Percentiles rank a stretch among this genome's conserved stretches.
phyloP scores from a whole-genome alignment of 2,888 invertebrate genomes.

The Hofmannophila pseudospretella region DNA sequence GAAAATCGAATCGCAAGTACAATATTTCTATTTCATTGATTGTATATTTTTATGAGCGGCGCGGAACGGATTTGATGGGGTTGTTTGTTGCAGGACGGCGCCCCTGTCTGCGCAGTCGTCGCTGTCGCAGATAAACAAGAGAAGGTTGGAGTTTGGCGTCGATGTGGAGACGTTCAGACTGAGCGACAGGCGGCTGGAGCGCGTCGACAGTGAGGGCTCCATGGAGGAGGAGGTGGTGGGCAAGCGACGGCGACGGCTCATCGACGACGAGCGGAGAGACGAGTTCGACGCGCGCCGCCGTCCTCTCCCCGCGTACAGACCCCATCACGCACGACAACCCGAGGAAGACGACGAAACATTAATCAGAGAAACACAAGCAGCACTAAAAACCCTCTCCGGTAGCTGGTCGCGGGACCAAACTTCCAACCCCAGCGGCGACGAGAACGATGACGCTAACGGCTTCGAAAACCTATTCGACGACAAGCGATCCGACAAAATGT shows the following conservation, averaged over 20 bases:
- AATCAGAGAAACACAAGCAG: slow-evolving; percentile 92
- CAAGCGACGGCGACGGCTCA: slow-evolving; percentile 66
- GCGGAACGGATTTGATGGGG: slow-evolving; percentile 29
- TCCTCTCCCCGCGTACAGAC: slow-evolving; percentile 46
- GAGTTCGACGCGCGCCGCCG: slow-evolving; percentile 44
- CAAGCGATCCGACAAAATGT: slow-evolving; percentile 82
- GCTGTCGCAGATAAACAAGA: slow-evolving; percentile 83
- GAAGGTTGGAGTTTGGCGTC: slow-evolving; percentile 81
- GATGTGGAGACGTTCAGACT: slow-evolving; percentile 68
- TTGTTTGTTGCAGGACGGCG: slow-evolving; percentile 70
- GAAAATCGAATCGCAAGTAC: slow-evolving; percentile 77
- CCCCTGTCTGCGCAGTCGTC: slow-evolving; percentile 76
- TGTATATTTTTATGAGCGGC: slow-evolving; percentile 23
- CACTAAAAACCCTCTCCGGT: slow-evolving; percentile 90
- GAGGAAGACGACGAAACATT: slow-evolving; percentile 88
- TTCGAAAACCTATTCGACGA: slow-evolving; percentile 92
- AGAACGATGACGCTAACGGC: slow-evolving; percentile 87
- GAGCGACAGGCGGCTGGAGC: slow-evolving; percentile 52
- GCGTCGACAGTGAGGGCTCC: slow-evolving; percentile 56
- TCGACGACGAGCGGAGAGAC: slow-evolving; percentile 60
- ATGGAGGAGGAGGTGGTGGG: slow-evolving; percentile 61
- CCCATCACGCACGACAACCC: slow-evolving; percentile 49
- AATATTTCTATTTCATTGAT: slow-evolving; percentile 37
- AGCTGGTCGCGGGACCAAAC: slow-evolving; percentile 87
- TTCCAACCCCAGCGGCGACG: slow-evolving; percentile 80